A percentile compares a stretch with the other conserved stretches of the same genome.
These are phyloP conservation scores for Paracanthobrama guichenoti DNA, from an alignment of 2,113 vertebrate genomes.

Conservation along the genomic window DNA sequence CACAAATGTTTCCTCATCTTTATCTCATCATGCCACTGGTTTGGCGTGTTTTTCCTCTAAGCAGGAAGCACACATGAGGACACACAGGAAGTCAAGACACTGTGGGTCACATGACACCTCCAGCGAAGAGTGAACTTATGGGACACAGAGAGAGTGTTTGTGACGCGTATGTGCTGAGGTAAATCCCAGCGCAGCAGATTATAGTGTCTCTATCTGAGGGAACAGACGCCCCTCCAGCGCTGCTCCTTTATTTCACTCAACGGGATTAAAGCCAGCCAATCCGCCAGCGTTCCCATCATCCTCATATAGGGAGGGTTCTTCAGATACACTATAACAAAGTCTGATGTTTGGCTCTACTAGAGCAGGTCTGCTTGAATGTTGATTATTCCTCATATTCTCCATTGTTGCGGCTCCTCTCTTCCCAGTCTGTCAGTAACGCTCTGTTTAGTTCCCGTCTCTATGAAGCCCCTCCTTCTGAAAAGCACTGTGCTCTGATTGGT, in stretches of 20 bases:
- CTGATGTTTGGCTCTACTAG: no score
- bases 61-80: neutral
- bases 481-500: no score
- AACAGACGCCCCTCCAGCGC: slow-evolving; percentile 53
- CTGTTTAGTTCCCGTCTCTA: no score
- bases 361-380: no score
- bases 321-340: no score
- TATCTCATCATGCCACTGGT: neutral
- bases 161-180: slow-evolving; percentile 44
- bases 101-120: neutral
- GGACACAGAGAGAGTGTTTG: neutral
- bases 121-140: slow-evolving; percentile 10
- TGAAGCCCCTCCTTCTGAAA: no score
- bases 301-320: no score
- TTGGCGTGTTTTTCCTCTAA: neutral
- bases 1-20: neutral
- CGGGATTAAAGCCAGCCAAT: slow-evolving; percentile 56
- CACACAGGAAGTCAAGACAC: slow-evolving; percentile 22
- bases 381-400: no score
- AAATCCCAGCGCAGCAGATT: slow-evolving; percentile 59
- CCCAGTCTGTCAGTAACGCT: no score
- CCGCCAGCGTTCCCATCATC: slow-evolving; percentile 34
- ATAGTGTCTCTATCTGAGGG: slow-evolving; percentile 55
- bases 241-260: slow-evolving; percentile 50
- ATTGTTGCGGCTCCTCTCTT: no score